Base-by-base conservation (phyloP, 2,797 vertebrate genomes). In the Neostethus bicornis region DNA sequence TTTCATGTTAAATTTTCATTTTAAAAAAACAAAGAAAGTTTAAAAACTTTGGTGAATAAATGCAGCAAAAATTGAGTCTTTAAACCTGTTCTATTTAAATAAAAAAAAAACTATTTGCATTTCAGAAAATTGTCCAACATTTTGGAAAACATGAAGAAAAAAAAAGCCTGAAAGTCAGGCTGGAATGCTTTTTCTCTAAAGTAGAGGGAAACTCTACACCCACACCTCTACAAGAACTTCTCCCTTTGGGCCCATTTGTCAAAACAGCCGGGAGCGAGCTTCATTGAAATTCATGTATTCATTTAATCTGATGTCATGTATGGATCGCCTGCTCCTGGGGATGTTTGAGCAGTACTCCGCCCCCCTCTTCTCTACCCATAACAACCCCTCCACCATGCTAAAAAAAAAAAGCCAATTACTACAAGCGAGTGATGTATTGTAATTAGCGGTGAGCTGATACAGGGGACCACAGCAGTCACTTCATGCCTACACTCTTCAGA, bases 251-350 rank as follows among this genome's bases (percentile, higher is more conserved):
- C 44, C 49, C 57, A 71, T 76, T 80, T 73, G 57, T 87, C 77
- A 75, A 74, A 82, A 79, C 70, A 52, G 28, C 64, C 39, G 28
- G 41, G 21, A 63, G 51, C 17, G 28, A 39, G 61, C 77, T 84
- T 63, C 77, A 85, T 90, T 89, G 63, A 64, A 80, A 90, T 91
- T 85, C 77, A 89, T 90, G 80, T 89, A 84, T 87, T 90, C 81
- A 91, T 90, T 80, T 80, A 90, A 85, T 90, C 88, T 91, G 89
- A 92, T 90, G 90, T 90, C 88, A 92, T 86, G 64, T 89, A 91
- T 89, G 64, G 89, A 90, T 86, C 7, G 70, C 29, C 56, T 31
- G 31, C 6, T 42, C 61, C 71, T 58, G 47, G 51, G 32, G 57
- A 64, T 56, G 75, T 73, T 56, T 72, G 54, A 54, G 52, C 55